Conservation (phyloP, 2,113 vertebrate genomes). For the Lagopus muta region DNA sequence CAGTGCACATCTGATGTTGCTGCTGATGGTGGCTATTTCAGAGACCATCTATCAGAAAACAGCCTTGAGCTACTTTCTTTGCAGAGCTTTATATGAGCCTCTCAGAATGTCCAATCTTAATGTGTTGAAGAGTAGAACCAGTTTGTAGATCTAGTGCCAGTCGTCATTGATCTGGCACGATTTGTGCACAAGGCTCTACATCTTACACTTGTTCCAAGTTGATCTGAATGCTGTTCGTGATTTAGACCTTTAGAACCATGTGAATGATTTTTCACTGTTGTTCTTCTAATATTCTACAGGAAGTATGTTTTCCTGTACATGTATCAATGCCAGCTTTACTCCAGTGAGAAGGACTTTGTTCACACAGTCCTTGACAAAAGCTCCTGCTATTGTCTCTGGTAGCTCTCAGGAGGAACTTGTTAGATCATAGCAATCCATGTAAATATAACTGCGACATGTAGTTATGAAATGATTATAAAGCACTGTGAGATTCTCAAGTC, state of each 20-base stretch:
- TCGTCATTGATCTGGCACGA: not conserved
- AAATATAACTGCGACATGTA: not conserved
- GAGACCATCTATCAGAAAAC: not conserved
- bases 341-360: not conserved
- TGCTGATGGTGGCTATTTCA: constrained; percentile 11
- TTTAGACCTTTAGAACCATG: not conserved
- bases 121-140: not conserved
- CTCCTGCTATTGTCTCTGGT: not conserved
- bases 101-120: not conserved
- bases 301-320: not conserved
- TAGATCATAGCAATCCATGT: not conserved
- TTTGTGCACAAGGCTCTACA: not conserved
- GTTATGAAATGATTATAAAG: constrained; percentile 3
- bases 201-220: not conserved
- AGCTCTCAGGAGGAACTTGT: constrained; percentile 29
- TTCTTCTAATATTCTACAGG: not conserved
- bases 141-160: not conserved
- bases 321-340: not conserved
- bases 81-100: not conserved
- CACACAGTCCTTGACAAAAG: not conserved
- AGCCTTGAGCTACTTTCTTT: not conserved
- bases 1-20: not conserved
- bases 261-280: not conserved
- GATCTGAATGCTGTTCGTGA: not conserved
- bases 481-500: not conserved